Percentiles rank a stretch among this genome's conserved stretches.
These are phyloP conservation scores for Hetaerina americana DNA, from an alignment of 1,140 invertebrate species.

Conservation along the genomic window DNA sequence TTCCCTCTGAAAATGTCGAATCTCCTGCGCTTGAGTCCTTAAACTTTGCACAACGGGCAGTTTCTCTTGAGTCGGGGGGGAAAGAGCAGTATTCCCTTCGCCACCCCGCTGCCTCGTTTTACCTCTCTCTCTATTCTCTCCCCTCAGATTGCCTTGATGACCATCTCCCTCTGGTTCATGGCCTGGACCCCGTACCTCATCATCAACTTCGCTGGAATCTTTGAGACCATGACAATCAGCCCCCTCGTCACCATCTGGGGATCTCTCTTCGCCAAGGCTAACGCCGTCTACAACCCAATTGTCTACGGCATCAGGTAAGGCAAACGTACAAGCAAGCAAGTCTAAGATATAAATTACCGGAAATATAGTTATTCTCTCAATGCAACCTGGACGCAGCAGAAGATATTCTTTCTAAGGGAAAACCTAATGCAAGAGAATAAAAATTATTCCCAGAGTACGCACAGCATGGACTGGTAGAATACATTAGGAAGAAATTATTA, in stretches of 20 bases:
- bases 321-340: slow-evolving; percentile 3
- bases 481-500: not conserved
- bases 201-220: slow-evolving; percentile 55
- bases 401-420: too few species aligned
- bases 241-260: slow-evolving; percentile 52
- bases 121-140: not conserved
- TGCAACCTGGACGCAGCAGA: not conserved
- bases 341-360: too few species aligned
- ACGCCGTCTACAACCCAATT: slow-evolving; percentile 53
- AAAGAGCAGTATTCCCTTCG: too few species aligned
- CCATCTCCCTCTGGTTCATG: slow-evolving; percentile 59
- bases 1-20: not conserved
- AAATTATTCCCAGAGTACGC: too few species aligned
- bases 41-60: too few species aligned
- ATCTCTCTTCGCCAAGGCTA: slow-evolving; percentile 51
- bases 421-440: too few species aligned
- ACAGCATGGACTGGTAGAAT: too few species aligned
- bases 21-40: too few species aligned
- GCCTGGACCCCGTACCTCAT: slow-evolving; percentile 62
- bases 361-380: not conserved
- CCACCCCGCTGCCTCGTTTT: too few species aligned
- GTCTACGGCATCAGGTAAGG: slow-evolving; percentile 45
- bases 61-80: too few species aligned
- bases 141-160: slow-evolving; percentile 51
- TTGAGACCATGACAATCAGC: slow-evolving; percentile 42